Evolutionary conservation across 2,888 invertebrate species (phyloP).

Genomic region (Strigamia transsilvanica): DNA sequence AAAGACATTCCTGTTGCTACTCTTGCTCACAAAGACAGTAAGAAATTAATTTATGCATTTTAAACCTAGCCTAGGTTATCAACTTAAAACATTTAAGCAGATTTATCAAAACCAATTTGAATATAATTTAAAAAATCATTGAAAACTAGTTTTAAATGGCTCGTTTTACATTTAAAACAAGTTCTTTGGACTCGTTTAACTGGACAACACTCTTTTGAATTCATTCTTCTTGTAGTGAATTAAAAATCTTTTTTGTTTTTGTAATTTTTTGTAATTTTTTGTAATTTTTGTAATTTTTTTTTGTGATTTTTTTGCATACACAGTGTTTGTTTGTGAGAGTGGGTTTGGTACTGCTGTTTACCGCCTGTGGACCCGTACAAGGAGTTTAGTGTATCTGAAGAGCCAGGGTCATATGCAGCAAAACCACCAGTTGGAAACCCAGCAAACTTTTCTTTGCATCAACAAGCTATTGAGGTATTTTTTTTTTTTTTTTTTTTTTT

Average conservation of each 20-base stretch:
- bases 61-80: neutral
- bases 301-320: neutral
- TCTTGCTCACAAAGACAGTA: constrained; percentile 84
- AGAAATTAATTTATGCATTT: constrained; percentile 61
- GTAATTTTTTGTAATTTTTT: too few species aligned
- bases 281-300: too few species aligned
- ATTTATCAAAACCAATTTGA: too few species aligned
- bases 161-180: too few species aligned
- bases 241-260: too few species aligned
- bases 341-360: constrained; percentile 88
- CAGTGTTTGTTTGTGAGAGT: constrained; percentile 58
- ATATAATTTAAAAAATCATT: too few species aligned
- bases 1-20: constrained; percentile 90
- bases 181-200: too few species aligned
- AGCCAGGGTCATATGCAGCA: constrained; percentile 86
- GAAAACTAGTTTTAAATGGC: too few species aligned
- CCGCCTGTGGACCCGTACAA: constrained; percentile 79
- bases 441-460: constrained; percentile 86
- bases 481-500: too few species aligned
- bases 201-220: too few species aligned
- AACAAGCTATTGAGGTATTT: constrained; percentile 74
- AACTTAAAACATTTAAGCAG: too few species aligned
- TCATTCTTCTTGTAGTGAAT: too few species aligned
- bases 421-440: constrained; percentile 75
- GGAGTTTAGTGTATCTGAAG: constrained; percentile 84